Evolutionary conservation across 2,113 vertebrate genomes (phyloP), one percentile per base, ranked within the genome.

Genomic region (Ochotona curzoniae): DNA sequence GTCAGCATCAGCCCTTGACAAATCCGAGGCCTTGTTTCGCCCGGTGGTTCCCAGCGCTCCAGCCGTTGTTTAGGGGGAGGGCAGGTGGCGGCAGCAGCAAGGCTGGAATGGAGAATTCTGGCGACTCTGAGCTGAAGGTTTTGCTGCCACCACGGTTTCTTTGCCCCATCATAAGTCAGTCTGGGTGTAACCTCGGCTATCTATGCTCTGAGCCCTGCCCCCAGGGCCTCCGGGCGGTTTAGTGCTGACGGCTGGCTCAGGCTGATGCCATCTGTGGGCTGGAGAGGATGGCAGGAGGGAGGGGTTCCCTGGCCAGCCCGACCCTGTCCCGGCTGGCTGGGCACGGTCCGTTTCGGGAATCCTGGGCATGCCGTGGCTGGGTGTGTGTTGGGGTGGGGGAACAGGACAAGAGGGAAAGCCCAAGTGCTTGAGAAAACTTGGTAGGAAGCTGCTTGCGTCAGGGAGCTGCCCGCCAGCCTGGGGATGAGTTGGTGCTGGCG

Each of bases 101-200:
- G 38, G 38, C 38, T 44, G 38, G 38, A 44, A 44, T 44, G 38
- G 38, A 89, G 93, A 76, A 71, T 20, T 28, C 87, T 66, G 87
- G 76, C 44, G 91, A 70, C 79, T 15, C 66, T 15, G n/a, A 38
- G 76, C 74, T 87, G 91, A 60, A 88, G 75, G 18, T 95, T 93
- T 91, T 92, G 94, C 93, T 94, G 89, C 64, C 35, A 21, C 15
- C 80, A 84, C 97, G 89, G 57, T 95, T 97, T 96, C 66, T 95
- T 69, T 57, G 66, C 73, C 18, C 76, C 83, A 83, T 73, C 75
- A 35, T 49, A 60, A 88, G 89, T 63, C 23, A 28, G 47, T n/a
- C 57, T 69, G 63, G 38, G 28, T 8, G 35, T 93, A 85, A 93
- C 87, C 91, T 84, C 2, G 8, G 38, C 74, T 44, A 79, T 54